Base-by-base conservation (phyloP, 2,113 vertebrate genomes). In the Neotoma lepida region DNA sequence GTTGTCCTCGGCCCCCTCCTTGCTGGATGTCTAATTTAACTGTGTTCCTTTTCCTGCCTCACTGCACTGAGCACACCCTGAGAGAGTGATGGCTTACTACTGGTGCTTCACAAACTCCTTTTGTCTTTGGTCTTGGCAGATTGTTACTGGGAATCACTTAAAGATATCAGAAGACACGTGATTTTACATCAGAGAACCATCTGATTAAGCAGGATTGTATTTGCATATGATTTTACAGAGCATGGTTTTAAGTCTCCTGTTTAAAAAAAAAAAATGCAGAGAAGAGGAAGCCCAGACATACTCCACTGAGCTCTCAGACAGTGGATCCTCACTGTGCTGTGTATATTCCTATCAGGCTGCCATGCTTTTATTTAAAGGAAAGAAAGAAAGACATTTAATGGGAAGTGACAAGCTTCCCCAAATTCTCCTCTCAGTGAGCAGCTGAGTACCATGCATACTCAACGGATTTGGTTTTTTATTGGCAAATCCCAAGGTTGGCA, bases 341-440 rank as follows among this genome's bases (percentile, higher is more conserved):
- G 54, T 91, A 41, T 80, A 54, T 73, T 95, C 85, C 81, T 89
- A 54, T 94, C 94, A 90, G 85, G 73, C 89, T 94, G 87, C 87
- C 84, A 86, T 92, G 88, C 96, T 88, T 93, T 95, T 95, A 95
- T 97, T 94, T 96, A 88, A 97, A 90, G 90, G 88, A 89, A 94
- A 95, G 96, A 95, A 96, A 95, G 89, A 97, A 44, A 97, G 95
- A 96, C 88, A 78, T 93, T 81, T 97, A 96, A 97, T 96, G 90
- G 90, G 54, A 97, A 96, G 94, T 96, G 97, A 97, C 96, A 96
- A 90, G 91, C 95, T 97, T 89, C 73, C 88, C 95, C 0, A 30
- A 96, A 96, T 96, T 33, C 4, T 30, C 35, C 80, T 96, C 89
- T 96, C 86, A 89, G 89, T 94, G 89, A 96, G 54, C 0, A 0